Base-by-base conservation (phyloP, 1,140 invertebrate species). In the Solenopsis fugax region DNA sequence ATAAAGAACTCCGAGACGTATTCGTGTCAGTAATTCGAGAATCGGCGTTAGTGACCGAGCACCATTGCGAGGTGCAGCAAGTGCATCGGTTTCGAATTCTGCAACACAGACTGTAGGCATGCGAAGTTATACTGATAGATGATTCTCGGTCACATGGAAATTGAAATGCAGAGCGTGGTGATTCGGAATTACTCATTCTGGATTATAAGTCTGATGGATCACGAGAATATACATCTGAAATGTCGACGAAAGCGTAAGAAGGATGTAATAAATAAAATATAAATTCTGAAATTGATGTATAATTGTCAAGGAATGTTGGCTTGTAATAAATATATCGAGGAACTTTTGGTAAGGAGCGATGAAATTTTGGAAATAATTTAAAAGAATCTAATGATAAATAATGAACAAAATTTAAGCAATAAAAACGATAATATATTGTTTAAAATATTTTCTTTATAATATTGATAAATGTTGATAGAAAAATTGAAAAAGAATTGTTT, bases 141-240 rank as follows among this genome's bases (percentile, higher is more conserved):
- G 90, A 93, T 93, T 89, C 92, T 93, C 92, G 89, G 90, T 92
- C 92, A 93, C 87, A 48, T 90, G 85, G 76, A 89, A 84, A 69
- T 80, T 92, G 52, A 88, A 89, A 91, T 93, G 91, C 93, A 94
- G 89, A 94, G 91, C 90, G 91, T 87, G 92, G 89, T 80, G 92
- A 91, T 91, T 37, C 24, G 13, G 29, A 84, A 73, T 37, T 13
- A 18, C 10, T 4, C 1, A 73, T 21, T 13, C 29, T 60, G 0
- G 13, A 60, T 48, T 34, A 41, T 41, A 21, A 13, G 16, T 80
- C n/a, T 45, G 1, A 0, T 29, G 1, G 13, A 48, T 29, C 21
- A 56, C 13, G 16, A n/a, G 10, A 1, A 58, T 7, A 69, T 24
- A 81, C 16, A 10, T 80, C 4, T n/a, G 12, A 37, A 67, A 54